Evolutionary conservation across 1,140 invertebrate species (phyloP).

Genomic region (Sarcophaga bullata): DNA sequence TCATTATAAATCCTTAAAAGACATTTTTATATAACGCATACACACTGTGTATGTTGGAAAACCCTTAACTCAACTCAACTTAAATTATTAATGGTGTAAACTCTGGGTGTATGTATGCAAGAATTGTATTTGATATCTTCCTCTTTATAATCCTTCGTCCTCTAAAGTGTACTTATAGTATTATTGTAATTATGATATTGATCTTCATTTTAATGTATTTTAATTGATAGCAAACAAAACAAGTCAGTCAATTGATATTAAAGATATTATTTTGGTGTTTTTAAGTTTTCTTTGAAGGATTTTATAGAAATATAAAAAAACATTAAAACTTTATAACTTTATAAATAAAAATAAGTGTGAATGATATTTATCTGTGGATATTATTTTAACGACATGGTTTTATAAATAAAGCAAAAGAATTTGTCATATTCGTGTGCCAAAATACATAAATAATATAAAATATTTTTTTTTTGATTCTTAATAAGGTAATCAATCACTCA

Average conservation of each 20-base stretch:
- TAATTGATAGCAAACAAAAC: neutral
- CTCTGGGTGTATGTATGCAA: neutral
- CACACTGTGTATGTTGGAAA: neutral
- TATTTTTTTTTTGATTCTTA: neutral
- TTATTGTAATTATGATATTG: conserved; percentile 45
- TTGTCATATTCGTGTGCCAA: conserved; percentile 38
- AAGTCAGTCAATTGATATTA: neutral
- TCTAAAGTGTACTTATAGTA: conserved; percentile 65
- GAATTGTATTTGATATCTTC: neutral
- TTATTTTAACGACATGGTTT: neutral
- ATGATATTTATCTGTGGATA: neutral
- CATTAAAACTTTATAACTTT: conserved; percentile 6
- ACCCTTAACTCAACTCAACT: neutral
- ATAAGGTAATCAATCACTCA: too few relatives aligned
- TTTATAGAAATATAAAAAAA: neutral
- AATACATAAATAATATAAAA: neutral
- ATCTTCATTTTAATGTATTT: neutral
- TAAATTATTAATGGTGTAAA: neutral
- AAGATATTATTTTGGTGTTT: conserved; percentile 36
- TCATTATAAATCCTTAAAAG: neutral
- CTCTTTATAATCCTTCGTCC: neutral
- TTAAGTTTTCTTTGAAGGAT: conserved; percentile 3
- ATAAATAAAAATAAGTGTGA: neutral
- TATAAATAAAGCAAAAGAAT: neutral
- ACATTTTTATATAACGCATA: neutral